Evolutionary conservation across 2,797 vertebrate species (phyloP).

Genomic region (Sebastes itinus): DNA sequence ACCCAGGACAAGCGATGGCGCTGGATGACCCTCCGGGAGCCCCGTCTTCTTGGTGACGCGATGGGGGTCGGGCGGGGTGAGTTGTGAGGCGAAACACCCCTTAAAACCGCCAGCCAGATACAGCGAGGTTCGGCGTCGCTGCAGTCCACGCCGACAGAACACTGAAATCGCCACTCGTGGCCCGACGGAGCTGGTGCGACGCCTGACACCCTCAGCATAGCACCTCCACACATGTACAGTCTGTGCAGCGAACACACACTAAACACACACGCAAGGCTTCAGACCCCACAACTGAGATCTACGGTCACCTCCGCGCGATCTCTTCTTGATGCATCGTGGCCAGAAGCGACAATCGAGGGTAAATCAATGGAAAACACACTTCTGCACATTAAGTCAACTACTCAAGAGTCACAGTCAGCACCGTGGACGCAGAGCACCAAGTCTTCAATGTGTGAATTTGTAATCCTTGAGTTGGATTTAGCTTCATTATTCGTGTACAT

Average conservation of each 20-base stretch:
- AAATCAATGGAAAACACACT: background rate
- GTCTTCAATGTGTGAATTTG: background rate
- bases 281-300: background rate
- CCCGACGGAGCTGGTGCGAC: constrained; percentile 74
- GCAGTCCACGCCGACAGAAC: constrained; percentile 93
- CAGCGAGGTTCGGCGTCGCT: constrained; percentile 90
- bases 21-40: constrained; percentile 59
- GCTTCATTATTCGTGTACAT: background rate
- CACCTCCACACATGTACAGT: constrained; percentile 27
- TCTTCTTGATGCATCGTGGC: background rate
- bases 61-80: constrained; percentile 48
- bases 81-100: constrained; percentile 47
- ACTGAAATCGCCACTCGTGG: constrained; percentile 86
- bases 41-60: constrained; percentile 32
- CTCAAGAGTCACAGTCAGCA: background rate
- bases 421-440: background rate
- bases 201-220: constrained; percentile 56
- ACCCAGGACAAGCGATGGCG: constrained; percentile 69
- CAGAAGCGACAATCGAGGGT: background rate
- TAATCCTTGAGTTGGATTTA: constrained; percentile 9
- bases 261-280: background rate
- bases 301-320: background rate
- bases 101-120: constrained; percentile 89
- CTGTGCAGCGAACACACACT: background rate
- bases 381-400: background rate